Conservation (phyloP, 1,140 invertebrate species). For the Leguminivora glycinivorella region DNA sequence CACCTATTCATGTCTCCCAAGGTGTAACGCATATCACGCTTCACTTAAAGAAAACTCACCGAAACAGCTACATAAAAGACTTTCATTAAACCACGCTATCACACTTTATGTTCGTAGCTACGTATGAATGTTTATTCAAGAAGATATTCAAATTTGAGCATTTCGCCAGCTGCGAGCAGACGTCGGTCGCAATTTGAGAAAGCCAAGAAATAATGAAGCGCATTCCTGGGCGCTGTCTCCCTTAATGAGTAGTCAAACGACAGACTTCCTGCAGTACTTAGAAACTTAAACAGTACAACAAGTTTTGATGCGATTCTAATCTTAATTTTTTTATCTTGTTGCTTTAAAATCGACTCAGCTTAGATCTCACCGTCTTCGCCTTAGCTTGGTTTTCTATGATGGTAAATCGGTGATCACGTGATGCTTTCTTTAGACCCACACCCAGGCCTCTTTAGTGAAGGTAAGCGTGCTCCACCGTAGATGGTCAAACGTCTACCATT, state of each 20-base stretch:
- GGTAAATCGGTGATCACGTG: too few relatives aligned
- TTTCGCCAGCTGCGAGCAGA: constrained; percentile 36
- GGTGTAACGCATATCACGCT: neutral
- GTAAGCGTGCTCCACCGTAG: too few relatives aligned
- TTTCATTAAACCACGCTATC: constrained; percentile 19
- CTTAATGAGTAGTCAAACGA: constrained; percentile 53
- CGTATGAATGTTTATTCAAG: constrained; percentile 20
- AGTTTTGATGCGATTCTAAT: neutral
- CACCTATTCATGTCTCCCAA: too few relatives aligned
- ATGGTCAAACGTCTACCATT: too few relatives aligned
- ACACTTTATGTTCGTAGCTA: constrained; percentile 20
- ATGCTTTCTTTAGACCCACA: too few relatives aligned
- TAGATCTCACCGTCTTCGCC: too few relatives aligned
- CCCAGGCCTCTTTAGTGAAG: too few relatives aligned
- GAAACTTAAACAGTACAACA: neutral
- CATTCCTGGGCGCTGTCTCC: constrained; percentile 40
- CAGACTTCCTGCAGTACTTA: constrained; percentile 29
- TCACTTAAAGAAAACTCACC: neutral
- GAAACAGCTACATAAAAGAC: constrained; percentile 5
- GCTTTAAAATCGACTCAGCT: too few relatives aligned
- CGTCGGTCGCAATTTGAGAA: constrained; percentile 38
- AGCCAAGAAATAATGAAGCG: constrained; percentile 51
- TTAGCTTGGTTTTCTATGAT: too few relatives aligned
- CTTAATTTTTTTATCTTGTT: neutral
- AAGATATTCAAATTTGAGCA: constrained; percentile 39